Evolutionary conservation across 2,888 invertebrate species (phyloP).

Genomic region (Physocephala rufipes): DNA sequence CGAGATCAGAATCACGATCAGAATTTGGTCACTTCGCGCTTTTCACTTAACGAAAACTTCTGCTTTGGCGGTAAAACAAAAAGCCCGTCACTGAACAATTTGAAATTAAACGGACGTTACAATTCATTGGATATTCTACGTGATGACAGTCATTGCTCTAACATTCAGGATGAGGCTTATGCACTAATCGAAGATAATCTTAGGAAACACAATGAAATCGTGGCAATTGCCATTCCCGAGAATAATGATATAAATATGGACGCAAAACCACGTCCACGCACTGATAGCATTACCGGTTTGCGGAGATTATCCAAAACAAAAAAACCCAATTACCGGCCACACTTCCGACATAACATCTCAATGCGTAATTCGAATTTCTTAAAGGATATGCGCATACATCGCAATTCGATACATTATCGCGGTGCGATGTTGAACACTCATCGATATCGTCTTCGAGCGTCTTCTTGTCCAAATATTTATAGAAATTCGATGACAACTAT

Average conservation of each 20-base stretch:
- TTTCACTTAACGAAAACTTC: constrained; percentile 63
- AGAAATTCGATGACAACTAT: constrained; percentile 89
- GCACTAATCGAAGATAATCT: constrained; percentile 54
- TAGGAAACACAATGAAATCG: constrained; percentile 49
- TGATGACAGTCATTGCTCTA: constrained; percentile 54
- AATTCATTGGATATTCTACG: constrained; percentile 62
- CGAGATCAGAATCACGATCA: constrained; percentile 47
- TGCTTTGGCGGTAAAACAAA: constrained; percentile 54
- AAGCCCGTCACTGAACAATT: constrained; percentile 50
- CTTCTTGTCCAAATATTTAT: constrained; percentile 91
- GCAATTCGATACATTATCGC: constrained; percentile 86
- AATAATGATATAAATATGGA: constrained; percentile 47
- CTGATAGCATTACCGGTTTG: constrained; percentile 56
- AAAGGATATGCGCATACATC: constrained; percentile 74
- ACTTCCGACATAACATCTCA: constrained; percentile 60
- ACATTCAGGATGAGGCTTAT: constrained; percentile 52
- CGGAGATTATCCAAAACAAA: constrained; percentile 58
- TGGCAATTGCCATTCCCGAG: constrained; percentile 58
- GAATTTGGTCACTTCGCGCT: constrained; percentile 58
- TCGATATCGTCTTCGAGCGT: constrained; percentile 82
- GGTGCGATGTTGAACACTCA: constrained; percentile 86
- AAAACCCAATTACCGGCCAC: constrained; percentile 58
- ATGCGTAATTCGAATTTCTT: constrained; percentile 72
- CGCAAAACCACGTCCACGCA: constrained; percentile 46
- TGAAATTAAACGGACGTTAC: constrained; percentile 57